These are phyloP conservation scores for Rhinatrema bivittatum DNA, from an alignment of 2,797 vertebrate genomes.

Conservation along the genomic window DNA sequence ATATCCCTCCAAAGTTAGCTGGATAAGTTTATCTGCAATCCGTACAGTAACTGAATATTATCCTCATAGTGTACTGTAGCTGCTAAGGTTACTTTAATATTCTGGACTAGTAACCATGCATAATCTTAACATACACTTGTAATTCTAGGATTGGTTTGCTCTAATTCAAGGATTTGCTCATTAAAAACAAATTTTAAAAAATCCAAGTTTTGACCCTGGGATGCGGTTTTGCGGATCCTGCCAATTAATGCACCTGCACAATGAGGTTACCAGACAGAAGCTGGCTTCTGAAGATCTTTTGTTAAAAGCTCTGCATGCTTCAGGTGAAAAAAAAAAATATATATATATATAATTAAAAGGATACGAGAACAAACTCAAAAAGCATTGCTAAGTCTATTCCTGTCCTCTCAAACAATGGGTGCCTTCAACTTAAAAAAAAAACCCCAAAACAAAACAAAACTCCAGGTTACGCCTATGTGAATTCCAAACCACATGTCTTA, in stretches of 20 bases:
- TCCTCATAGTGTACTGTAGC: no score
- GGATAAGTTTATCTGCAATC: no score
- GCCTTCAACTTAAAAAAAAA: background rate
- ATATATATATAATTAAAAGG: background rate
- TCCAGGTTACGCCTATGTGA: conserved; percentile 4
- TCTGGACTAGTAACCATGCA: no score
- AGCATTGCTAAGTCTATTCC: conserved; percentile 6
- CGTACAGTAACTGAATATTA: no score
- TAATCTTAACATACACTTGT: no score
- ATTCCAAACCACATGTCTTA: background rate
- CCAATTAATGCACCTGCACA: conserved; percentile 27
- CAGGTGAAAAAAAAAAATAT: conserved; percentile 2
- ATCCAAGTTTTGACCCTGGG: conserved; percentile 25
- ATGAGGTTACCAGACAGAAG: conserved; percentile 21
- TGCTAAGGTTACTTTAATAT: no score
- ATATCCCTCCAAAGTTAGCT: no score
- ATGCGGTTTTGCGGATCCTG: conserved; percentile 33
- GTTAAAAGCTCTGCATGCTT: conserved; percentile 6
- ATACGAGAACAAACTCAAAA: conserved; percentile 2
- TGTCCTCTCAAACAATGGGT: conserved; percentile 5
- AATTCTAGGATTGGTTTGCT: no score
- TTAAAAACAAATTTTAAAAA: no score
- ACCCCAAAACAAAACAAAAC: no score
- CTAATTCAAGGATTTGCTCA: no score
- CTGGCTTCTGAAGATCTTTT: conserved; percentile 20